Evolutionary conservation across 2,888 invertebrate genomes (phyloP), one percentile per base, ranked within the genome.

Genomic region (Caprella mutica): DNA sequence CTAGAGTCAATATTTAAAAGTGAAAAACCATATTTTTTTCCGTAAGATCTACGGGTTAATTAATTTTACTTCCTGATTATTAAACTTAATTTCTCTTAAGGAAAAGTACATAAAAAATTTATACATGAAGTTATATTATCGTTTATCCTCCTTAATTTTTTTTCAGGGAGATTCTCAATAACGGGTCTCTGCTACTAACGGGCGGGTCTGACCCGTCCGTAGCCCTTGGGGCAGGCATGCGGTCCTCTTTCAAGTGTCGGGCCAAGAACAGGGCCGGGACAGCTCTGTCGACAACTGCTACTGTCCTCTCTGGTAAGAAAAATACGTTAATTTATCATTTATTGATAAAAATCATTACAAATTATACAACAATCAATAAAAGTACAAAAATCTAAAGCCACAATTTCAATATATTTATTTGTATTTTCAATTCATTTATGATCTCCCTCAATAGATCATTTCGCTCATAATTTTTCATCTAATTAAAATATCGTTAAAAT

Each of bases 231-330:
- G n/a, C n/a, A n/a, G 48, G 48, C n/a, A 24, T 30, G 19, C 14
- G 48, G 12, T n/a, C 48, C 30, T 48, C 48, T 1, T 48, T 30
- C 48, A 48, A 48, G 30, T 48, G 48, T 21, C 27, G 48, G 30
- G 48, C 48, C 8, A 29, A 17, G 6, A 48, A 48, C 30, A 9
- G 48, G n/a, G 48, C 48, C 5, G 48, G 48, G 19, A 48, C 48
- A 27, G 48, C 48, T 30, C 21, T 48, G 29, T 48, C 48, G 17
- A 48, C 48, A 27, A 19, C 48, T 19, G 30, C 48, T 9, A 48
- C 48, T 21, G 30, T 26, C 48, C 19, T 48, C 30, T 30, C 48
- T 3, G 48, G 48, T 48, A 9, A 30, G 48, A 30, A n/a, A n/a
- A n/a, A n/a, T 8, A 9, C 40, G 23, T 40, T 40, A 40, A 23